Evolutionary conservation across 2,888 invertebrate species (phyloP), one percentile per base, ranked within the genome.

Genomic region (Caprella mutica): DNA sequence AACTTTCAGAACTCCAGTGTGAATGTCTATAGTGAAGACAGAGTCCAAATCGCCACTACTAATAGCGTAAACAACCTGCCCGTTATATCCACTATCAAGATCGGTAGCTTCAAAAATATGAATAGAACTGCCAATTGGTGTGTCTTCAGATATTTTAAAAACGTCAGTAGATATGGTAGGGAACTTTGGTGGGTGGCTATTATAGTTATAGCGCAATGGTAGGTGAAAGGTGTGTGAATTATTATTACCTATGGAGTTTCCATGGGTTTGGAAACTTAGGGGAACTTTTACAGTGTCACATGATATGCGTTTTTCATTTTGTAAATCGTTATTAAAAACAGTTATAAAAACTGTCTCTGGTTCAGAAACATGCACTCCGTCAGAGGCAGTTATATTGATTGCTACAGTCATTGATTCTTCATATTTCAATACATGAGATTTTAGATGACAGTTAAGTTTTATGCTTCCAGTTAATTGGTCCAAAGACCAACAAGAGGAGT

Each of bases 351-450:
- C 80, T 12, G 81, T 77, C 61, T 85, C 82, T 14, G 88, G 81
- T 71, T 93, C 91, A 0, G 93, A 88, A 69, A 88, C 88, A 72
- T 93, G 90, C 1, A 85, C 85, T 2, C 91, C 90, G 71, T 96
- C 96, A 0, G 89, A 90, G 0, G 94, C 92, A 0, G 91, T 87
- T n/a, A 94, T 84, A 70, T 87, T 63, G 1, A 62, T 53, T 24
- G 59, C 24, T n/a, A 42, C 48, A 5, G 59, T 82, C 38, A 80
- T 76, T 3, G 79, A 76, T 53, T 80, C 78, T 29, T 86, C 77
- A 69, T 86, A 85, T 52, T 78, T 75, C 48, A 93, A 76, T 17
- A 48, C 3, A 1, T 6, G 19, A 30, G 29, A 17, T 52, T 78
- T 75, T 51, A 93, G 76, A 71, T 91, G 88, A 71, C 94, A 93